Conservation (phyloP, 2,113 vertebrate genomes). For the Seriola quinqueradiata region DNA sequence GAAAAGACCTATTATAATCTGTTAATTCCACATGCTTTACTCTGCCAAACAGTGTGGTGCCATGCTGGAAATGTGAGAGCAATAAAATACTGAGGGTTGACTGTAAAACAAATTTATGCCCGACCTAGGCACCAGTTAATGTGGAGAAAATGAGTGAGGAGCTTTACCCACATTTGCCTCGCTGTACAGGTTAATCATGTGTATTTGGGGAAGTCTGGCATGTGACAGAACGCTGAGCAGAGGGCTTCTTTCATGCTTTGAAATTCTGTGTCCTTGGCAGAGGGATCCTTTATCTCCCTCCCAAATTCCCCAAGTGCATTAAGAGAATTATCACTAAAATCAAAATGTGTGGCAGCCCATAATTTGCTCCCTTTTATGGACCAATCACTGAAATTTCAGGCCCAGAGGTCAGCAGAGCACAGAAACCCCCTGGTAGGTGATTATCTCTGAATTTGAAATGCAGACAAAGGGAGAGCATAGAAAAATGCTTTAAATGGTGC, state of each 20-base stretch:
- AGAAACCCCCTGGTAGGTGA: neutral
- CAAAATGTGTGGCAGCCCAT: constrained; percentile 13
- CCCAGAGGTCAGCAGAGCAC: constrained; percentile 33
- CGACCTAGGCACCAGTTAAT: neutral
- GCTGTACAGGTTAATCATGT: constrained; percentile 20
- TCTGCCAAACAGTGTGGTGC: constrained; percentile 29
- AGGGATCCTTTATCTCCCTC: constrained; percentile 21
- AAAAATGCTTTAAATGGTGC: neutral
- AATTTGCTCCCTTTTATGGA: constrained; percentile 28
- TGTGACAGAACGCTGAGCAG: constrained; percentile 39
- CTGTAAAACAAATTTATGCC: constrained; percentile 10
- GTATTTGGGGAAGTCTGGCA: constrained; percentile 9
- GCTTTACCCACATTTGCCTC: constrained; percentile 22
- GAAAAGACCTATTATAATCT: constrained; percentile 42
- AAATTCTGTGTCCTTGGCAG: constrained; percentile 42
- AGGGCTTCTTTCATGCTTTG: constrained; percentile 39
- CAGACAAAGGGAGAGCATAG: neutral
- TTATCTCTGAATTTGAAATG: constrained; percentile 8
- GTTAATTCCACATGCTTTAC: constrained; percentile 43
- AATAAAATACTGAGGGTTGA: constrained; percentile 27
- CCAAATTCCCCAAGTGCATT: constrained; percentile 12
- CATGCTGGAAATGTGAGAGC: constrained; percentile 23
- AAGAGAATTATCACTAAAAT: constrained; percentile 39
- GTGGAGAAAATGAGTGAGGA: constrained; percentile 3
- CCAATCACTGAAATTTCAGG: constrained; percentile 12